These are phyloP conservation scores for Penelope pileata DNA, from an alignment of 2,113 vertebrate species.

Conservation along the genomic window DNA sequence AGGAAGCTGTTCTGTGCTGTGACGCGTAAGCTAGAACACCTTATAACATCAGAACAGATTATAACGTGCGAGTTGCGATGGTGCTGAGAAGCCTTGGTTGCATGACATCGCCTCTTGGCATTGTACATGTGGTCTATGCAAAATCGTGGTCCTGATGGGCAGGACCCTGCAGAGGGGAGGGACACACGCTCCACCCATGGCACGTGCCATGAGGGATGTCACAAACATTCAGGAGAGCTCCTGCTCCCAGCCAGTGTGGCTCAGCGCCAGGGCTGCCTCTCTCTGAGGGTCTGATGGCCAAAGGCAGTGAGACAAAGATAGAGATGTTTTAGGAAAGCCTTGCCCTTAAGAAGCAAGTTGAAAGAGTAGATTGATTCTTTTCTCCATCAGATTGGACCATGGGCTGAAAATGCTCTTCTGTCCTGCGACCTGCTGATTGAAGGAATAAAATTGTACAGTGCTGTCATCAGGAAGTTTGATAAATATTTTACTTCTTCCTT, in stretches of 20 bases:
- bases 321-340: not conserved
- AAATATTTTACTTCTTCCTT: not conserved
- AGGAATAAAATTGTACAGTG: accelerated
- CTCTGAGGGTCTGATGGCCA: accelerated
- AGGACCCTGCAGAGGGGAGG: accelerated
- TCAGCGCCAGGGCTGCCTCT: not conserved
- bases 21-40: accelerated
- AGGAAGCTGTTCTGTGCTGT: not conserved
- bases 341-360: not conserved
- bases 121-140: accelerated
- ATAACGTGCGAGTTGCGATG: accelerated
- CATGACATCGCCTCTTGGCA: not conserved
- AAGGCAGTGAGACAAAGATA: not conserved
- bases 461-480: not conserved
- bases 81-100: not conserved
- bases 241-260: accelerated
- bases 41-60: no score
- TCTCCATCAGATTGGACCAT: accelerated
- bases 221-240: not conserved
- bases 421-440: not conserved
- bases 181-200: accelerated
- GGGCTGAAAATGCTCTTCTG: not conserved
- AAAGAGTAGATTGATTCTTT: not conserved
- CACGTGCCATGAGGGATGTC: accelerated
- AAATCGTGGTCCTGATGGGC: not conserved